These are phyloP conservation scores for Eupeodes corollae DNA, from an alignment of 1,140 invertebrate genomes.

Conservation along the genomic window DNA sequence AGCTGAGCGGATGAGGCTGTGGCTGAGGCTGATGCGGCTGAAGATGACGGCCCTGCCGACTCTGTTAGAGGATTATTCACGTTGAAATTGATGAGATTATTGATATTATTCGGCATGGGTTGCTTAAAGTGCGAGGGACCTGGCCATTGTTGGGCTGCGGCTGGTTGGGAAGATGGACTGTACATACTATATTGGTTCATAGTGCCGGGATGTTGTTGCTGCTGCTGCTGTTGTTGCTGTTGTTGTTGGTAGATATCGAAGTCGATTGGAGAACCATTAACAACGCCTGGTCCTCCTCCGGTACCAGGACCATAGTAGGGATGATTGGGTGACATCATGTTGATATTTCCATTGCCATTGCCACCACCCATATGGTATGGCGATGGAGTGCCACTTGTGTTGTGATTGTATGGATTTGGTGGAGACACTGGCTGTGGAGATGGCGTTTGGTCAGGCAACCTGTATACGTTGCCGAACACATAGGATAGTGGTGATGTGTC, in stretches of 20 bases:
- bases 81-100: slow-evolving; percentile 9
- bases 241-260: background rate
- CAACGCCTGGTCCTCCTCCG: background rate
- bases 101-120: slow-evolving; percentile 10
- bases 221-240: slow-evolving; percentile 19
- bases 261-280: too few relatives aligned
- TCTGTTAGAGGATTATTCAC: slow-evolving; percentile 4
- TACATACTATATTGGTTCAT: too few relatives aligned
- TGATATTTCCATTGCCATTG: slow-evolving; percentile 10
- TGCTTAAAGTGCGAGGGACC: too few relatives aligned
- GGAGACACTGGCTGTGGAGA: slow-evolving; percentile 33
- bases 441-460: slow-evolving; percentile 24
- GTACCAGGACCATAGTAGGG: background rate
- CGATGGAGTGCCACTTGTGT: slow-evolving; percentile 29
- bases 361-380: slow-evolving; percentile 23
- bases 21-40: slow-evolving; percentile 19
- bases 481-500: slow-evolving; percentile 32
- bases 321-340: slow-evolving; percentile 16
- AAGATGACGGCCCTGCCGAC: slow-evolving; percentile 15
- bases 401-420: slow-evolving; percentile 23
- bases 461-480: background rate
- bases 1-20: background rate
- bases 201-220: slow-evolving; percentile 6
- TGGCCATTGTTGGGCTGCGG: too few relatives aligned
- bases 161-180: too few relatives aligned